phyloP scores from a whole-genome alignment of 37 sponge, comb jelly and placozoan genomes.

The Sycon ciliatum region DNA sequence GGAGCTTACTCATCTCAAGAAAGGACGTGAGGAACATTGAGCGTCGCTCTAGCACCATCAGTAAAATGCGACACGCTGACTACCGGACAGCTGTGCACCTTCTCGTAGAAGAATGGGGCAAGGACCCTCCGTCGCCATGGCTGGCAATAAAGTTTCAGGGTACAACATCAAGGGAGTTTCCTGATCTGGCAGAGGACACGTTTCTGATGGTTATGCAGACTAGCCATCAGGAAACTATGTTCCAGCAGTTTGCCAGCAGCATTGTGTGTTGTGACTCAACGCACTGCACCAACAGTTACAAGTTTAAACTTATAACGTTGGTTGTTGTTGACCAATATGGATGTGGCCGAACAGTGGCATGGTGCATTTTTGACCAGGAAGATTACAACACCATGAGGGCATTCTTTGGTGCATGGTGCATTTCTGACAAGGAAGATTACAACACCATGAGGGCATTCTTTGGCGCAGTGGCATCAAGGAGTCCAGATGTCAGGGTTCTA shows the following conservation, averaged over 20 bases:
- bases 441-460: background rate
- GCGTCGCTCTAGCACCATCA: too few relatives aligned
- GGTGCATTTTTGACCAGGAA: constrained; percentile 10
- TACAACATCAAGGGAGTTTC: background rate
- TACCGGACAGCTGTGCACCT: too few relatives aligned
- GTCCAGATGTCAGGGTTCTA: too few relatives aligned
- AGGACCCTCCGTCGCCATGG: too few relatives aligned
- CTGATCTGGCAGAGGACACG: background rate
- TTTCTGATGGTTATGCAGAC: constrained; percentile 15
- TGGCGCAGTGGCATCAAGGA: too few relatives aligned
- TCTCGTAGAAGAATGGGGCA: too few relatives aligned
- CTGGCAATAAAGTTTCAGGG: too few relatives aligned
- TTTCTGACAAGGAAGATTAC: background rate
- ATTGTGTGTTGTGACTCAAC: constrained; percentile 10
- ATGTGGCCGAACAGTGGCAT: constrained; percentile 18
- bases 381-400: background rate
- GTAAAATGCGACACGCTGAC: too few relatives aligned
- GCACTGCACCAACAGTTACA: constrained; percentile 12
- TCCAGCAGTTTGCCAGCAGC: background rate
- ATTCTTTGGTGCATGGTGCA: constrained; percentile 24
- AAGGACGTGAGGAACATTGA: too few relatives aligned
- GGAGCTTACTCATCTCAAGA: too few relatives aligned
- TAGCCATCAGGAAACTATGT: background rate
- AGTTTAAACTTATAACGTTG: constrained; percentile 14
- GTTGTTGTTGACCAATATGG: constrained; percentile 22